Evolutionary conservation across 2,113 vertebrate species (phyloP), one percentile per base, ranked within the genome.

Genomic region (Oriolus oriolus): DNA sequence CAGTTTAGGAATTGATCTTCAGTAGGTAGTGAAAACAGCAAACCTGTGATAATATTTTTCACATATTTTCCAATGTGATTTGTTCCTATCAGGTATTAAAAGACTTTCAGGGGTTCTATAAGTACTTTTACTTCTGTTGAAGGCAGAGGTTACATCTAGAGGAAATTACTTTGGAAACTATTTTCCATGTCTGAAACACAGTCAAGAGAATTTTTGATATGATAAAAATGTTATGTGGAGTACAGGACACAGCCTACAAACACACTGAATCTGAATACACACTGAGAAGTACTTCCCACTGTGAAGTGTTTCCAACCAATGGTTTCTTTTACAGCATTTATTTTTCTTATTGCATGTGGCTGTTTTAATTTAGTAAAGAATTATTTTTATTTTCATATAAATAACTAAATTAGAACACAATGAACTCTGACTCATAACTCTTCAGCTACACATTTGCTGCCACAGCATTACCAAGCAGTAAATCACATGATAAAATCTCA

Each of bases 131-230:
- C 4, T 74, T 79, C 84, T 89, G 54, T 65, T 33, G 59, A 41
- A 80, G n/a, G 60, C 10, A 82, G 19, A 71, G n/a, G 50, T 90
- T 92, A 57, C 6, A 35, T 70, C 39, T 75, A 60, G 47, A 96
- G 42, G 19, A 88, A 95, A 41, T 88, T 54, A 79, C 47, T 94
- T 82, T 52, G n/a, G 35, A 95, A 96, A 70, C 2, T 4, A 52
- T 82, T 91, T 97, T 92, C 63, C 4, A 33, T 63, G 52, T 70
- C n/a, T 95, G 87, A 94, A 88, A 94, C 28, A 63, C 3, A 80
- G 20, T 59, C 61, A 91, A 80, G 65, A 84, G 42, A 96, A 87
- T 78, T 92, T 85, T 79, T 92, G 17, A 56, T 61, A 79, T 13
- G 39, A 19, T 89, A 71, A 65, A 93, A 91, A 30, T 84, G 47